Base-by-base conservation (phyloP, 2,113 vertebrate species). In the Seriola aureovittata region DNA sequence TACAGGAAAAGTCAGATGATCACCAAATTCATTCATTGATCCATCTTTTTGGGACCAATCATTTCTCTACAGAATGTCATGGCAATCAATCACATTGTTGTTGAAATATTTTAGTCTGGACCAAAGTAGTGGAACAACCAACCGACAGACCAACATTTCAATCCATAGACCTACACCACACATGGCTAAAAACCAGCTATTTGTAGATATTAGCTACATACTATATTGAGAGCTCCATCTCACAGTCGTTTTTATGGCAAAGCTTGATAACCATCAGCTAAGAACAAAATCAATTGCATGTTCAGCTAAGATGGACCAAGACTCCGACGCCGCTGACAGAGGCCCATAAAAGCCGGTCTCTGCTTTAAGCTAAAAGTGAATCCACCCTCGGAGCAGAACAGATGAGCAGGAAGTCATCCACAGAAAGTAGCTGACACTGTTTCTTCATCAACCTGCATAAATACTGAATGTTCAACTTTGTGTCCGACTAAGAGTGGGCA, bases 391-490 rank as follows among this genome's bases (percentile, higher is more conserved):
- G 29, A 48, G 42, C 66, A 57, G 23, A 66, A 21, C 36, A 80
- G 52, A 71, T 4, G 17, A 67, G 50, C 42, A 74, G 29, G 76
- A 71, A 80, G 75, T 55, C 32, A 0, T 58, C 54, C 21, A 42
- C 55, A 48, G 75, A 78, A 85, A 86, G 65, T 34, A 76, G 84
- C 80, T 75, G 80, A 84, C 76, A 73, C 70, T 40, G 78, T 84
- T 89, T 90, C 59, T 77, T 89, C 73, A 78, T 85, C 64, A 86
- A 60, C 64, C 55, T 38, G 63, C 78, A 88, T 92, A 76, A 85
- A 92, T 89, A 91, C 86, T 89, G 76, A 74, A 90, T 87, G 86
- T 9, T 23, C 38, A 82, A 68, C 81, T 81, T 81, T 71, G 85
- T 62, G 29, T n/a, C n/a, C 6, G 34, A 34, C n/a, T 65, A 62